A percentile compares a stretch with the other conserved stretches of the same genome.
Evolutionary conservation across 2,888 invertebrate species (phyloP).

Genomic region (Nasonia oneida): DNA sequence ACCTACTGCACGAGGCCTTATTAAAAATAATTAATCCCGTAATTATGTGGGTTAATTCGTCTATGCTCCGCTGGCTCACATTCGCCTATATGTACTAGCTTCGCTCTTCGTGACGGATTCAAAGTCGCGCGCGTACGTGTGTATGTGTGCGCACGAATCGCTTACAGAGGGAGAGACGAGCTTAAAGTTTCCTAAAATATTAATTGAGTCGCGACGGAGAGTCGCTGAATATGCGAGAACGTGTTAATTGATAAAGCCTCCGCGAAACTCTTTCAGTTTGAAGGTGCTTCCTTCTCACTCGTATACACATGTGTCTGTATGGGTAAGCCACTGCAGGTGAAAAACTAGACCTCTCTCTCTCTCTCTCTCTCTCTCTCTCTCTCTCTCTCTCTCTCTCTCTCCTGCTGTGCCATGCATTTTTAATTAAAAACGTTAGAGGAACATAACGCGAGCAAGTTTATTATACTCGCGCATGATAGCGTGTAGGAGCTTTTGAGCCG

Average conservation of each 20-base stretch:
- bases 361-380: too few species aligned
- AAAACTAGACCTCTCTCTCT: background rate
- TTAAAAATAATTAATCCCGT: conserved; percentile 42
- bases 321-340: background rate
- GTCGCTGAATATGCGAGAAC: background rate
- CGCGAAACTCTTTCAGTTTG: conserved; percentile 1
- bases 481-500: background rate
- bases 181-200: conserved; percentile 2
- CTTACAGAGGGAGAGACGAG: too few species aligned
- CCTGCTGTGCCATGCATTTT: background rate
- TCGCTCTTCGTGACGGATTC: too few species aligned
- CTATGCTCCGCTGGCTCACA: background rate
- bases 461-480: background rate
- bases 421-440: conserved; percentile 4
- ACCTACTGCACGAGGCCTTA: background rate
- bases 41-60: conserved; percentile 27
- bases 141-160: too few species aligned
- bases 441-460: background rate
- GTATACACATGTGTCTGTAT: background rate
- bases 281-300: background rate
- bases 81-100: too few species aligned
- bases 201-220: background rate
- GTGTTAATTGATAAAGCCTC: conserved; percentile 8
- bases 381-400: too few species aligned
- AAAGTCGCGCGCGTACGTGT: too few species aligned